Evolutionary conservation across 2,888 invertebrate genomes (phyloP), one percentile per base, ranked within the genome.

Genomic region (Agrochola litura): DNA sequence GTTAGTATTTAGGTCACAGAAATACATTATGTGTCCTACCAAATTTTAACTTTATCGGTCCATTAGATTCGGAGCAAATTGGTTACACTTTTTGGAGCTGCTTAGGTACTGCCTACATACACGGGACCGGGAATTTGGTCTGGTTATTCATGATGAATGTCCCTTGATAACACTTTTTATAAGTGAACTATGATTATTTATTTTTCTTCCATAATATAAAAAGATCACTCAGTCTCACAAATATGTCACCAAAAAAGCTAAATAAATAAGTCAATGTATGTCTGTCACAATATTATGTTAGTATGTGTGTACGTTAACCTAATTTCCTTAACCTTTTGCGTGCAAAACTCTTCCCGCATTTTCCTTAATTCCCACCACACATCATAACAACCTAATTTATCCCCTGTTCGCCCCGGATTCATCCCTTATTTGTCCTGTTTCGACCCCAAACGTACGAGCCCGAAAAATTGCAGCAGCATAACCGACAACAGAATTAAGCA

Each of bases 361-460:
- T 81, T 83, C 84, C 79, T 60, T 79, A 83, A 83, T 83, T 80
- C 83, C 19, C 54, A 49, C 63, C 66, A 83, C 66, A 79, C 84
- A 79, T 65, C 73, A 82, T 74, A 69, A 69, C 65, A 84, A 60
- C 80, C 67, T 68, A 64, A 80, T 70, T 70, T 46, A 49, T 61
- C 54, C 71, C 56, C 14, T 0, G 30, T 56, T 68, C 64, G 12
- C 14, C 54, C 64, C 73, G 5, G 56, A 73, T 22, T 60, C 63
- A 41, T 73, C 61, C 43, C 67, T 73, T 77, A 71, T 73, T 85
- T 73, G 69, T 82, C 63, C 16, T 58, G 22, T 67, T 64, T 56
- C 46, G 19, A 43, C 46, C 41, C 37, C 58, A 43, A 76, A 66
- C 41, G 30, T 65, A 69, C 22, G 56, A 60, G 37, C 37, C 46